A percentile compares a stretch with the other conserved stretches of the same genome.
Conservation (phyloP, 2,797 vertebrate species). For the Gadopsis marmoratus region DNA sequence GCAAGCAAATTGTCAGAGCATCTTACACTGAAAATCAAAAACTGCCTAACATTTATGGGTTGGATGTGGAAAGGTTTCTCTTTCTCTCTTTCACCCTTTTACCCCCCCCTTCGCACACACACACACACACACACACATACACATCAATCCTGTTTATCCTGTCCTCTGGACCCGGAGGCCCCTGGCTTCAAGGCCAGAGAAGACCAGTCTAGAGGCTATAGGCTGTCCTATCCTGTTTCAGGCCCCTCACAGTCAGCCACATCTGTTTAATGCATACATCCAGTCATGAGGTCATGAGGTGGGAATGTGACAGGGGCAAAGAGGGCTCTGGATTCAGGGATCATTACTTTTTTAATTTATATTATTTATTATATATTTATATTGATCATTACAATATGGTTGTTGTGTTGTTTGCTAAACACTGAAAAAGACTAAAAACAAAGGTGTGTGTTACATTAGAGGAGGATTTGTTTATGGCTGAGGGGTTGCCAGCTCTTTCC, state of each 20-base stretch:
- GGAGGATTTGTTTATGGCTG: slow-evolving; percentile 6
- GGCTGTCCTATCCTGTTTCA: slow-evolving; percentile 82
- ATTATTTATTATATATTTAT: too few species aligned
- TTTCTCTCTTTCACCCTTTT: slow-evolving; percentile 12
- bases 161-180: slow-evolving; percentile 75
- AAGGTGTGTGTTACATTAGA: slow-evolving; percentile 1
- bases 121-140: slow-evolving; percentile 45
- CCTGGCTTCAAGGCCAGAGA: slow-evolving; percentile 81
- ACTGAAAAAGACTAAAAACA: not conserved
- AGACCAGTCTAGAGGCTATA: slow-evolving; percentile 72
- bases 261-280: slow-evolving; percentile 85
- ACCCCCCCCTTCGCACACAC: slow-evolving; percentile 16
- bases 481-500: slow-evolving; percentile 5
- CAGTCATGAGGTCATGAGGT: slow-evolving; percentile 80
- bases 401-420: slow-evolving; percentile 48
- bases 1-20: slow-evolving; percentile 39
- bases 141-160: slow-evolving; percentile 74
- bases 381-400: not conserved
- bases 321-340: slow-evolving; percentile 65
- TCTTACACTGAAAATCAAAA: slow-evolving; percentile 45
- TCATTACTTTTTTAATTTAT: slow-evolving; percentile 47
- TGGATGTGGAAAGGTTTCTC: slow-evolving; percentile 56
- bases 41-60: slow-evolving; percentile 59
- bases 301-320: slow-evolving; percentile 80
- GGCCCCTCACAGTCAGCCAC: slow-evolving; percentile 77